A percentile compares a stretch with the other conserved stretches of the same genome.
Conservation (phyloP, 1,140 invertebrate genomes). For the Philaenus spumarius region DNA sequence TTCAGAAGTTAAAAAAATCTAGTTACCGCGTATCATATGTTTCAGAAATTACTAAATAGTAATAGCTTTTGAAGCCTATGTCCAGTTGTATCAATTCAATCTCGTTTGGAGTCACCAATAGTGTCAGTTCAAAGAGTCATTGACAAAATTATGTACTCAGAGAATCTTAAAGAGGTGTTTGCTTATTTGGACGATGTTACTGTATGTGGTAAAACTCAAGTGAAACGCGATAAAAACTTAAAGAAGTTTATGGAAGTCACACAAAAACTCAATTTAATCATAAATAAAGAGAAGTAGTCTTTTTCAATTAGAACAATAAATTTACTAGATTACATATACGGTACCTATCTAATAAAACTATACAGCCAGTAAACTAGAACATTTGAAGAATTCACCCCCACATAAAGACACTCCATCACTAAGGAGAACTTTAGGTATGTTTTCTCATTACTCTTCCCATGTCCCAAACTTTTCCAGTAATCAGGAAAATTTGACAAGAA, state of each 20-base stretch:
- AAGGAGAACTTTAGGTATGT: no score
- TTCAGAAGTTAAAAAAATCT: no score
- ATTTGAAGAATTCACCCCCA: neutral
- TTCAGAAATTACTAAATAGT: no score
- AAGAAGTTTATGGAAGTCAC: no score
- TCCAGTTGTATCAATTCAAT: no score
- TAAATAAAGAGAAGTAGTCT: neutral
- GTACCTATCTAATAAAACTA: neutral
- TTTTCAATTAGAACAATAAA: neutral
- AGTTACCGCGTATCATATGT: no score
- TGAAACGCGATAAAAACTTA: slow-evolving; percentile 8
- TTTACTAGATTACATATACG: neutral
- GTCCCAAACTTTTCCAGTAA: neutral
- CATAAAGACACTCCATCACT: neutral
- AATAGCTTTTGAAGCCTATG: no score
- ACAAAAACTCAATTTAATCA: neutral
- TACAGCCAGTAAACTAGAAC: neutral
- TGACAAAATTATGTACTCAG: slow-evolving; percentile 19
- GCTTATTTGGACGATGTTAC: slow-evolving; percentile 21
- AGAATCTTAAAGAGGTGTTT: slow-evolving; percentile 19
- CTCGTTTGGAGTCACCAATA: slow-evolving; percentile 8
- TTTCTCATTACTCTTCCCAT: neutral
- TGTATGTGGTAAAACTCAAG: slow-evolving; percentile 18
- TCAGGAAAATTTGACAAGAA: neutral
- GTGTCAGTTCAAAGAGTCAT: slow-evolving; percentile 26